phyloP scores from a whole-genome alignment of 23 tunicate species.

The Botrylloides violaceus region DNA sequence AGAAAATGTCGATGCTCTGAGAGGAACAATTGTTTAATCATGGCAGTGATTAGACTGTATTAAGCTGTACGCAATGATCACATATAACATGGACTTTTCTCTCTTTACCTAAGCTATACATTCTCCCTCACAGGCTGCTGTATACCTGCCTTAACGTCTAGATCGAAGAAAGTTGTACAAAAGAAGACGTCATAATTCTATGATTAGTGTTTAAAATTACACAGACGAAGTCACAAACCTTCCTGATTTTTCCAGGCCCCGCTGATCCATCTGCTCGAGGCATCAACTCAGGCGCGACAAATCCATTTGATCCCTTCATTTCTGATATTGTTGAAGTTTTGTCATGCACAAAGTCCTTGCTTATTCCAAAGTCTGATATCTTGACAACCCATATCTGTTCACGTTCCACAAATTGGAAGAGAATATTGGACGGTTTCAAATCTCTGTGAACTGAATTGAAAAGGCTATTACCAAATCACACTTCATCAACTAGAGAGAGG shows the following conservation, averaged over 20 bases:
- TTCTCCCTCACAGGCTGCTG: no score
- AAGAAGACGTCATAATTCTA: no score
- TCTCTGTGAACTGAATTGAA: slow-evolving; percentile 5
- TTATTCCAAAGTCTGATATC: slow-evolving; percentile 26
- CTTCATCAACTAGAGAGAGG: not conserved
- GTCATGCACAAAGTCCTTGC: slow-evolving; percentile 2
- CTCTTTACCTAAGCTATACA: no score
- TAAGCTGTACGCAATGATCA: no score
- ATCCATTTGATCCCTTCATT: slow-evolving; percentile 8
- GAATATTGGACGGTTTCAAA: slow-evolving; percentile 23
- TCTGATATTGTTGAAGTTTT: slow-evolving; percentile 7
- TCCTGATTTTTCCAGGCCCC: not conserved
- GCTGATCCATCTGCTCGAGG: not conserved
- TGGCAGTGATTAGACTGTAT: no score
- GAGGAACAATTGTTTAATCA: no score
- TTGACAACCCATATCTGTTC: slow-evolving; percentile 11
- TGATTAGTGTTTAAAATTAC: no score
- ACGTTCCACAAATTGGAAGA: slow-evolving; percentile 3
- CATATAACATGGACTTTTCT: no score
- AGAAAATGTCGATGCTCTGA: not conserved
- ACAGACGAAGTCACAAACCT: not conserved
- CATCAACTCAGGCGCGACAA: slow-evolving; percentile 16
- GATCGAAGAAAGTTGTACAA: no score
- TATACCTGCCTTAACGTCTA: no score
- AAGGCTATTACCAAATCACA: not conserved